phyloP scores from a whole-genome alignment of 2,113 vertebrate species.

The Lipophrys pholis region DNA sequence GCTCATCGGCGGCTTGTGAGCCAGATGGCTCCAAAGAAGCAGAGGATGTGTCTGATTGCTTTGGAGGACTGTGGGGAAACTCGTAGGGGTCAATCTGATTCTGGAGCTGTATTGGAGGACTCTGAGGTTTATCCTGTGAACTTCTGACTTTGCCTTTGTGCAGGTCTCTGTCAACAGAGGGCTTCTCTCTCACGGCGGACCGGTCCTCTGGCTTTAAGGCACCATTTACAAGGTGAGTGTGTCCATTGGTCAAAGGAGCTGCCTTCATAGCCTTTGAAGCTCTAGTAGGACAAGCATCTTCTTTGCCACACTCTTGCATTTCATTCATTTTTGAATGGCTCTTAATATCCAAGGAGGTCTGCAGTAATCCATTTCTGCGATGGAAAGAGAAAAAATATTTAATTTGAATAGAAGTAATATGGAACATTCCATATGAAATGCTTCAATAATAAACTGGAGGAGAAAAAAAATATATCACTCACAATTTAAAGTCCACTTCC shows the following conservation, averaged over 20 bases:
- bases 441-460: background rate
- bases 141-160: constrained; percentile 38
- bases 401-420: background rate
- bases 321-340: constrained; percentile 84
- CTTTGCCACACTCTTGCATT: constrained; percentile 74
- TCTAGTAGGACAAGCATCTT: constrained; percentile 42
- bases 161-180: constrained; percentile 44
- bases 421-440: background rate
- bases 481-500: constrained; percentile 71
- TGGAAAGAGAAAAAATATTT: constrained; percentile 16
- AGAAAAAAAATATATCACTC: constrained; percentile 47
- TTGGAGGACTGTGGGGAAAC: constrained; percentile 74
- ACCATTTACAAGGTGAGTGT: constrained; percentile 87
- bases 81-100: constrained; percentile 63
- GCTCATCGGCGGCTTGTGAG: constrained; percentile 25
- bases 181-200: constrained; percentile 71
- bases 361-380: constrained; percentile 87
- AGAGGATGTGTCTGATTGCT: constrained; percentile 35
- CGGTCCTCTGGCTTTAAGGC: constrained; percentile 93
- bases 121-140: constrained; percentile 47
- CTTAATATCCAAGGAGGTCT: constrained; percentile 78
- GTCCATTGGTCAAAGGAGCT: constrained; percentile 88
- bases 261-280: constrained; percentile 76
- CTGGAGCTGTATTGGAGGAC: constrained; percentile 45
- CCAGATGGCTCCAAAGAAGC: constrained; percentile 28